phyloP scores from a whole-genome alignment of 2,797 vertebrate species.

The Arremon aurantiirostris region DNA sequence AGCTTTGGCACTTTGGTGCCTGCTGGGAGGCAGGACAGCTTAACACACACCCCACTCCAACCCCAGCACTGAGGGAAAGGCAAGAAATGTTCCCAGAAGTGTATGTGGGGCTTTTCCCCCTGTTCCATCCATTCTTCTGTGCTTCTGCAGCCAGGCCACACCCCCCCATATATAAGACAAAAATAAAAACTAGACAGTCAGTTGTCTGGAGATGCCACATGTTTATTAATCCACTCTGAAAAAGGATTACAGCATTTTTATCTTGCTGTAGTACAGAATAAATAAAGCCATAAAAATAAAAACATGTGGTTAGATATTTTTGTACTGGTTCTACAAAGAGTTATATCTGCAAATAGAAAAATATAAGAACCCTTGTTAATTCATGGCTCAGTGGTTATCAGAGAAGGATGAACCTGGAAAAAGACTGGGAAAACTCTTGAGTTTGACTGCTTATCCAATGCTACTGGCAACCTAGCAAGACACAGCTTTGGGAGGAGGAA shows the following conservation, averaged over 20 bases:
- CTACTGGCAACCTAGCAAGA: not conserved
- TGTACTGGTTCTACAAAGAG: slow-evolving; percentile 42
- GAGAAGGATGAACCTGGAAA: slow-evolving; percentile 21
- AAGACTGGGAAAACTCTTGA: not conserved
- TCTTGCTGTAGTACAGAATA: slow-evolving; percentile 48
- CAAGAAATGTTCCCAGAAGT: not conserved
- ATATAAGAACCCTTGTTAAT: slow-evolving; percentile 44
- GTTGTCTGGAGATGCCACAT: not conserved
- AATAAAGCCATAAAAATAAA: slow-evolving; percentile 64
- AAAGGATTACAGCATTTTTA: slow-evolving; percentile 21
- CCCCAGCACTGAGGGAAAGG: not conserved
- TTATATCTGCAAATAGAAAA: slow-evolving; percentile 50
- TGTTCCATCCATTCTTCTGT: not conserved
- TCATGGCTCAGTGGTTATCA: slow-evolving; percentile 70
- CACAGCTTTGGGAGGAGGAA: rapidly evolving
- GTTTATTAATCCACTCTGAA: slow-evolving; percentile 51
- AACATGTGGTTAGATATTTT: slow-evolving; percentile 26
- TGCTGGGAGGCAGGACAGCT: not conserved
- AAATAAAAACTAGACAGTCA: not conserved
- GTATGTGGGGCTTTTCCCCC: rapidly evolving
- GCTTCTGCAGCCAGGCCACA: not conserved
- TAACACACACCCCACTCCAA: rapidly evolving
- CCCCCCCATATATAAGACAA: not conserved
- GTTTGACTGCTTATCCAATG: not conserved
- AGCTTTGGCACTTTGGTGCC: not conserved